Percentiles rank a stretch among this genome's conserved stretches.
These are phyloP conservation scores for Edolisoma coerulescens DNA, from an alignment of 2,113 vertebrate genomes.

Conservation along the genomic window DNA sequence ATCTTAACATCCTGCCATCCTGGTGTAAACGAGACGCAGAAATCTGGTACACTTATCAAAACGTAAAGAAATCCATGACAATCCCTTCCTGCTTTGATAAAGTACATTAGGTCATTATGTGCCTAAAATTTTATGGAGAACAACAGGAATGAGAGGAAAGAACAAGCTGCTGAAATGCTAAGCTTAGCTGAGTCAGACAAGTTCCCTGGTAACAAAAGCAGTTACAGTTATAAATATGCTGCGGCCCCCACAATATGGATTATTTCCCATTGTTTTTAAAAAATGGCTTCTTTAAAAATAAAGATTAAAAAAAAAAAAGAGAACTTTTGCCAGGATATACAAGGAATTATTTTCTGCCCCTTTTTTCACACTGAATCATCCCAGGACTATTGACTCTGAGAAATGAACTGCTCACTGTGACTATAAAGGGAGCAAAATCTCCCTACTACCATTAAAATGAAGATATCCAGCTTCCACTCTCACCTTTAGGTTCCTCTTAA, in stretches of 20 bases:
- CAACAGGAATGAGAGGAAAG: slow-evolving; percentile 27
- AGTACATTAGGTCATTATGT: slow-evolving; percentile 51
- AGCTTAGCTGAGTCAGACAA: slow-evolving; percentile 67
- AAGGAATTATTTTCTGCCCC: not conserved
- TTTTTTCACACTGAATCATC: not conserved
- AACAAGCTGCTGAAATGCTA: slow-evolving; percentile 65
- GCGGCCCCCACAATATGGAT: slow-evolving; percentile 53
- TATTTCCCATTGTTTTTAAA: slow-evolving; percentile 52
- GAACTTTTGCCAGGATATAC: slow-evolving; percentile 14
- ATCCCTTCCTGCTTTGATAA: slow-evolving; percentile 22
- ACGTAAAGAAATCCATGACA: not conserved
- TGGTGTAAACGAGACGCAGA: not conserved
- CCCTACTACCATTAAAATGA: not conserved
- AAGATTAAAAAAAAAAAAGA: not conserved
- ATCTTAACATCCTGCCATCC: too few species aligned
- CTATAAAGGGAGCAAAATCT: not conserved
- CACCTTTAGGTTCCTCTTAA: slow-evolving; percentile 11
- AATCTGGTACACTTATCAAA: not conserved
- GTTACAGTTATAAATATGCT: slow-evolving; percentile 66
- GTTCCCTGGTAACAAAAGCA: slow-evolving; percentile 71
- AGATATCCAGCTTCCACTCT: not conserved
- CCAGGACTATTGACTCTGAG: not conserved
- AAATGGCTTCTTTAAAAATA: slow-evolving; percentile 51
- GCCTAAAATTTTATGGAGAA: slow-evolving; percentile 64
- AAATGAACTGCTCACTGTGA: not conserved